Percentiles rank a stretch among this genome's conserved stretches.
These are phyloP conservation scores for Cyprichromis sp. DNA, from an alignment of 2,113 vertebrate species.

Conservation along the genomic window DNA sequence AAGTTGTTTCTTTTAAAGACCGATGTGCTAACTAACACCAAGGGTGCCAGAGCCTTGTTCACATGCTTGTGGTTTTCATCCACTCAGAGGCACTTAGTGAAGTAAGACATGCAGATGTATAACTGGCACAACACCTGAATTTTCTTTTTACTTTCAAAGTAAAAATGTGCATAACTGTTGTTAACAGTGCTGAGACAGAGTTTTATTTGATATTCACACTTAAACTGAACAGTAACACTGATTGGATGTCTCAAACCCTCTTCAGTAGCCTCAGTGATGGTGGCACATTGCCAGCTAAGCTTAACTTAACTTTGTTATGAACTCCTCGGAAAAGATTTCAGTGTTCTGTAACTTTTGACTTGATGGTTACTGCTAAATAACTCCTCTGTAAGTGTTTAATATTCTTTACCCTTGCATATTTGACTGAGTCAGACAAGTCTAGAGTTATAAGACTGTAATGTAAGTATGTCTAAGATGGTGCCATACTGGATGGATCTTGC, in stretches of 20 bases:
- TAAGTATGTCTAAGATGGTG: background rate
- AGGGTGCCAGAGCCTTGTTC: background rate
- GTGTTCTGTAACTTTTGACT: background rate
- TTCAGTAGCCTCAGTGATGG: background rate
- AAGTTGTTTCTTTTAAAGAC: background rate
- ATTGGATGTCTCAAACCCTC: background rate
- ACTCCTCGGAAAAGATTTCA: background rate
- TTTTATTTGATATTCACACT: background rate
- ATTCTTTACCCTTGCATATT: background rate
- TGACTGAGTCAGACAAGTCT: background rate
- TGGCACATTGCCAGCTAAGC: background rate
- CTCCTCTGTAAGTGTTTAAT: rapidly evolving
- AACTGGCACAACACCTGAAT: background rate
- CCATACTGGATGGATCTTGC: background rate
- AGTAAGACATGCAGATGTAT: background rate
- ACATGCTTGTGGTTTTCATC: background rate
- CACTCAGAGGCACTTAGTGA: background rate
- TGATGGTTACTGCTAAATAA: background rate
- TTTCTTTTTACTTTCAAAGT: background rate
- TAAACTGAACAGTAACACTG: background rate
- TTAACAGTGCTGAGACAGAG: background rate
- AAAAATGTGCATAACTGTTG: background rate
- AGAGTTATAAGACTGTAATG: background rate
- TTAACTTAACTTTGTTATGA: background rate
- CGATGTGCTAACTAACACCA: background rate